A percentile compares a stretch with the other conserved stretches of the same genome.
These are phyloP conservation scores for Puffinus mauretanicus DNA, from an alignment of 2,113 vertebrate species.

Conservation along the genomic window DNA sequence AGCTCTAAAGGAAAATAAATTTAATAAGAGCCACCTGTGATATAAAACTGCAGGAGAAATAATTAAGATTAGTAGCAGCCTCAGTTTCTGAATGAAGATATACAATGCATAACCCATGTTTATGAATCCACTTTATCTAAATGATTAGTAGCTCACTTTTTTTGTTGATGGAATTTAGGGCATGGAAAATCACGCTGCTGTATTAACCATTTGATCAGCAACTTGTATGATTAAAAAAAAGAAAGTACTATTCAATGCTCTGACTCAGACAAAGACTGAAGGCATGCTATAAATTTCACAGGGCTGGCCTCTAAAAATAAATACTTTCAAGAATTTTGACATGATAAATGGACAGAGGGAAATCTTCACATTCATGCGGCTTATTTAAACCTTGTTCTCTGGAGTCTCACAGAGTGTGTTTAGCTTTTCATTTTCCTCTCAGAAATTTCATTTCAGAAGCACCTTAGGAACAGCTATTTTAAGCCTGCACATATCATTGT, in stretches of 20 bases:
- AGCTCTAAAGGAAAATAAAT: slow-evolving; percentile 43
- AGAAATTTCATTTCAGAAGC: slow-evolving; percentile 23
- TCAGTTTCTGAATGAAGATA: slow-evolving; percentile 19
- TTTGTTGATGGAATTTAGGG: neutral
- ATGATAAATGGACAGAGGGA: neutral
- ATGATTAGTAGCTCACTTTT: slow-evolving; percentile 8
- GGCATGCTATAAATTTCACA: neutral
- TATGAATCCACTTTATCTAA: slow-evolving; percentile 19
- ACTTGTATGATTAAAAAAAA: neutral
- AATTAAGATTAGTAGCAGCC: slow-evolving; percentile 33
- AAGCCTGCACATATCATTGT: neutral
- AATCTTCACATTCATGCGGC: neutral
- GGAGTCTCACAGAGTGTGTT: neutral
- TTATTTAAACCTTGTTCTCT: slow-evolving; percentile 32
- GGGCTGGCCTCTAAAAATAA: neutral
- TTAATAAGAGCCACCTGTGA: slow-evolving; percentile 10
- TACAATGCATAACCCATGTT: neutral
- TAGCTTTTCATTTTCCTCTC: slow-evolving; percentile 31
- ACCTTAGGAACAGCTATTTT: slow-evolving; percentile 40
- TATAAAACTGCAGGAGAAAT: neutral
- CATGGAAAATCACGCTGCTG: neutral
- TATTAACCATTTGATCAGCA: neutral
- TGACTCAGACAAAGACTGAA: neutral
- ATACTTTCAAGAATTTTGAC: neutral
- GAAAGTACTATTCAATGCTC: neutral